phyloP scores from a whole-genome alignment of 2,113 vertebrate species.

The Puma concolor region DNA sequence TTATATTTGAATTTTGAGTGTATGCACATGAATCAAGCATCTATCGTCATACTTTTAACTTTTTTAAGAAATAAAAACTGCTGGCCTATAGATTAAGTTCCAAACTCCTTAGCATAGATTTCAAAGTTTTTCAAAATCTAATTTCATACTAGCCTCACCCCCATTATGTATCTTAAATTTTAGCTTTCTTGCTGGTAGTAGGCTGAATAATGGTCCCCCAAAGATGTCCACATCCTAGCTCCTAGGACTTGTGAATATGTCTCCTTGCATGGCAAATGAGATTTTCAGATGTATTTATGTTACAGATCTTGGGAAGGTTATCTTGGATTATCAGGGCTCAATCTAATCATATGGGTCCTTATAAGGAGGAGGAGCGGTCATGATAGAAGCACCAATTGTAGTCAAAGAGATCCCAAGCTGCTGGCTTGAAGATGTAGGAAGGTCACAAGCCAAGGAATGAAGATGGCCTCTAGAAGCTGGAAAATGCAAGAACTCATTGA shows the following conservation, averaged over 20 bases:
- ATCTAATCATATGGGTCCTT: neutral
- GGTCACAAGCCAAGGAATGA: neutral
- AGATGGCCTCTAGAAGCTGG: neutral
- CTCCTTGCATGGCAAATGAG: neutral
- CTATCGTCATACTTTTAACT: neutral
- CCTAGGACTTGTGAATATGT: neutral
- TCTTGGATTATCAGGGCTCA: neutral
- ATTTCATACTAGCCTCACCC: neutral
- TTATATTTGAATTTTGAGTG: neutral
- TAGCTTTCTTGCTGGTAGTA: neutral
- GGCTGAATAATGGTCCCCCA: neutral
- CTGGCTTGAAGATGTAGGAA: neutral
- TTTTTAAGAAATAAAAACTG: neutral
- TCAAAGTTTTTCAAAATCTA: neutral
- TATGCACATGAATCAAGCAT: neutral
- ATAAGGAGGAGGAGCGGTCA: neutral
- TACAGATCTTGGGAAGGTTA: neutral
- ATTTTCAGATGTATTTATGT: neutral
- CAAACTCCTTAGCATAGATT: neutral
- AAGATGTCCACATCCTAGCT: neutral
- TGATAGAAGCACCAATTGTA: neutral
- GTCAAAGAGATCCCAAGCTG: neutral
- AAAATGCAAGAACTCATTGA: neutral
- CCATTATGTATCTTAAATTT: neutral
- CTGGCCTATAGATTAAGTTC: neutral